These are phyloP conservation scores for Merops nubicus DNA, from an alignment of 2,113 vertebrate genomes.

Conservation along the genomic window DNA sequence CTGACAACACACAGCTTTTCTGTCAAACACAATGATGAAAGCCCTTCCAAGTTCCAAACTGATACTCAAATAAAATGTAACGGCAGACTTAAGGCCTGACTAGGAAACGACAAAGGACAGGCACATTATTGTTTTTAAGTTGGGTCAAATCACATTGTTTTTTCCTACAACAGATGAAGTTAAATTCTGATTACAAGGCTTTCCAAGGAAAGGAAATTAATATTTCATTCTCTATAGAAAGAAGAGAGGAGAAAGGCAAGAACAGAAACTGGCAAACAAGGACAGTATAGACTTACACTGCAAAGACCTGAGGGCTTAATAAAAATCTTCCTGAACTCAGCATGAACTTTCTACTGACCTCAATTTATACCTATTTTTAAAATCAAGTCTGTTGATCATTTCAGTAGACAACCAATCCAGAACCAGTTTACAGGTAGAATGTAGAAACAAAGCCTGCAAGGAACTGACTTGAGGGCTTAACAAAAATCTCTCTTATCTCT, in stretches of 20 bases:
- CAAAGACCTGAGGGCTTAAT: not conserved
- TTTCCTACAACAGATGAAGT: not conserved
- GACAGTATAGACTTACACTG: not conserved
- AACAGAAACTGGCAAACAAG: not conserved
- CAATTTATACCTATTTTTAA: not conserved
- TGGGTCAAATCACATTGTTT: not conserved
- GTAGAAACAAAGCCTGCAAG: not conserved
- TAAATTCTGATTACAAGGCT: not conserved
- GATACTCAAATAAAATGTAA: not conserved
- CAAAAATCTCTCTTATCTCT: not conserved
- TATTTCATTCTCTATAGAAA: not conserved
- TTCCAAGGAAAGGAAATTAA: not conserved
- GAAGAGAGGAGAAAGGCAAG: not conserved
- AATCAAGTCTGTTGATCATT: not conserved
- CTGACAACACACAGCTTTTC: not conserved
- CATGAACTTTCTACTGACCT: not conserved
- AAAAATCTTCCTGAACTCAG: not conserved
- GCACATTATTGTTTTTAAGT: fast-evolving
- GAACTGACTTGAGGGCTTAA: not conserved
- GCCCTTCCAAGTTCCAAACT: not conserved
- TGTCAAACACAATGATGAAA: not conserved
- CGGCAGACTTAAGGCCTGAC: not conserved
- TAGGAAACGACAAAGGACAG: not conserved
- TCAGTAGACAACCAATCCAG: not conserved
- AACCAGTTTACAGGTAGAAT: not conserved